Percentiles rank a stretch among this genome's conserved stretches.
These are phyloP conservation scores for Phrynocephalus versicolor DNA, from an alignment of 2,113 vertebrate species.

Conservation along the genomic window DNA sequence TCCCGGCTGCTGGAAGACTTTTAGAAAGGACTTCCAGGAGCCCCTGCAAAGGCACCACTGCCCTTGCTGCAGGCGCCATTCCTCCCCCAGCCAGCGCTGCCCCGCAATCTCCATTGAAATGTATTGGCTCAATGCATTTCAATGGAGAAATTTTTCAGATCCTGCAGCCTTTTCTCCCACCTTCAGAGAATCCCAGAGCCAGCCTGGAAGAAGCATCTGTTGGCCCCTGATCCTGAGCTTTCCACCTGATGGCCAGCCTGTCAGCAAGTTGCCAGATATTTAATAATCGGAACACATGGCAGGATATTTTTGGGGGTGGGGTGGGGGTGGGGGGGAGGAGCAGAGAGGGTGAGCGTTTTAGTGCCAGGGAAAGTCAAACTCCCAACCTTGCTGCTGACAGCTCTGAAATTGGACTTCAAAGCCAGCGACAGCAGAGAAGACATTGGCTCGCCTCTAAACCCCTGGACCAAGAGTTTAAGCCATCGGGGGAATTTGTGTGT, in stretches of 20 bases:
- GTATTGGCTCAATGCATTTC: too few species aligned
- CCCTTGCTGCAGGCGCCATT: too few species aligned
- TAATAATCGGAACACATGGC: constrained; percentile 20
- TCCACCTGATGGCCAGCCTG: constrained; percentile 20
- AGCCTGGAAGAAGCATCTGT: constrained; percentile 17
- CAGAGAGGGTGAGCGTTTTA: constrained; percentile 40
- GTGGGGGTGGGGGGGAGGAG: too few species aligned
- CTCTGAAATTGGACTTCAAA: constrained; percentile 48
- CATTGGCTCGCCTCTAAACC: not conserved
- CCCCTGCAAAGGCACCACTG: too few species aligned
- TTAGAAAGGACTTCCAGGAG: too few species aligned
- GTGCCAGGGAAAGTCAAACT: constrained; percentile 47
- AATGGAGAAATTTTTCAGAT: too few species aligned
- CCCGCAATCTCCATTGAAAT: too few species aligned
- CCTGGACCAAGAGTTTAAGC: not conserved
- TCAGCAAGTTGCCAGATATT: constrained; percentile 53
- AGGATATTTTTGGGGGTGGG: constrained; percentile 4
- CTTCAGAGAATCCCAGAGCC: constrained; percentile 2
- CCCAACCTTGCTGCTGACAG: constrained; percentile 37
- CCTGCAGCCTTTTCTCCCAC: not conserved
- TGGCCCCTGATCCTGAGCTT: not conserved
- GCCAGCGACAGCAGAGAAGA: constrained; percentile 14
- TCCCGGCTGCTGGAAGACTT: too few species aligned
- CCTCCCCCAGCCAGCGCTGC: too few species aligned
- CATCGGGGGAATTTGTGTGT: too few species aligned